These are phyloP conservation scores for Ramphastos sulfuratus DNA, from an alignment of 2,113 vertebrate species.

Conservation along the genomic window DNA sequence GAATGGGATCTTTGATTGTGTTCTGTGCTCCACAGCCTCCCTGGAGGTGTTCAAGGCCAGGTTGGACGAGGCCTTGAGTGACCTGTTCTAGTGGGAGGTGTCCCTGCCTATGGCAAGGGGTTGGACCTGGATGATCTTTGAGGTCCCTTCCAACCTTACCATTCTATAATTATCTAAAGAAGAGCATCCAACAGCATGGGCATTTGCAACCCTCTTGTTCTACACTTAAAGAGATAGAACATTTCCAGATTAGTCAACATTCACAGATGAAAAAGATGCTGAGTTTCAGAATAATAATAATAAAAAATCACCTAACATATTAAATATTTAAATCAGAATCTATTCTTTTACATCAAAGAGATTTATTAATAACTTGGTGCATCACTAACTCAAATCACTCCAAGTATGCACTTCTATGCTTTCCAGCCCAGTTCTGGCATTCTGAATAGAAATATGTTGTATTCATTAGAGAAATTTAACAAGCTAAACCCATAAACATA, in stretches of 20 bases:
- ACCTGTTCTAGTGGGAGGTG: too few species aligned
- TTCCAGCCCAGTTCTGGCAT: not conserved
- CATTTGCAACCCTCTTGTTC: not conserved
- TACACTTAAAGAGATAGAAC: not conserved
- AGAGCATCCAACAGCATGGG: not conserved
- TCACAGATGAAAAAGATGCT: not conserved
- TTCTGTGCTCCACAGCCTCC: too few species aligned
- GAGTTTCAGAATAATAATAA: not conserved
- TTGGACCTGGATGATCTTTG: too few species aligned
- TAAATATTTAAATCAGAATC: not conserved
- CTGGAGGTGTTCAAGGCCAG: too few species aligned
- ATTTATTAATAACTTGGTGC: not conserved
- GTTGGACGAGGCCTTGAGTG: too few species aligned
- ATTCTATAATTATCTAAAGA: not conserved
- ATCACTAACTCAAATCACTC: not conserved
- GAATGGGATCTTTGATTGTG: too few species aligned
- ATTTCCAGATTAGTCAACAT: not conserved
- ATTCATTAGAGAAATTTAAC: not conserved
- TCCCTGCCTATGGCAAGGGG: too few species aligned
- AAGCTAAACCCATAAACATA: not conserved
- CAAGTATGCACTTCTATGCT: not conserved
- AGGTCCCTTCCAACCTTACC: too few species aligned
- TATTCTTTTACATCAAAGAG: not conserved
- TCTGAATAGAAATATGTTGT: not conserved
- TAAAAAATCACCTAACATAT: not conserved